Evolutionary conservation across 2,888 invertebrate species (phyloP).

Genomic region (Ophioninae sp.): DNA sequence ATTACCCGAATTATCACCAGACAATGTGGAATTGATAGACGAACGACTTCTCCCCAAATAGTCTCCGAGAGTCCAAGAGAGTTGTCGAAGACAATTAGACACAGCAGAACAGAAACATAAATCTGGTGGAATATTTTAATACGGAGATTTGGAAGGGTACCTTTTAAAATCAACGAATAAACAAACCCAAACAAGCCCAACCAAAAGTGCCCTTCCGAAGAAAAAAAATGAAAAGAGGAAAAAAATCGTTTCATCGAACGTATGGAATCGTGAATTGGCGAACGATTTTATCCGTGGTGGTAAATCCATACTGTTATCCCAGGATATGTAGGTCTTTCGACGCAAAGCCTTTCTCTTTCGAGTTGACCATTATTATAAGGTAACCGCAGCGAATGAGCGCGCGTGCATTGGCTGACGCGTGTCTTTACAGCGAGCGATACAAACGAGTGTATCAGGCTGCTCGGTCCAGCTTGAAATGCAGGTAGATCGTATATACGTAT

Average conservation of each 20-base stretch:
- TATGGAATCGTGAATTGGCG: not conserved
- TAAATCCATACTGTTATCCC: conserved; percentile 32
- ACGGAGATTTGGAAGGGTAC: too few species aligned
- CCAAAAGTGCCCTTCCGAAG: not conserved
- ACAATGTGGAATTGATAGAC: too few species aligned
- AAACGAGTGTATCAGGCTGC: conserved; percentile 42
- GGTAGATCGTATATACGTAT: conserved; percentile 1
- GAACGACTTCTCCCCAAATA: too few species aligned
- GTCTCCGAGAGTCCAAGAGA: too few species aligned
- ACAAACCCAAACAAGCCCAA: not conserved
- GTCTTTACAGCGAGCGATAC: conserved; percentile 40
- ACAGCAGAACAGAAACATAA: too few species aligned
- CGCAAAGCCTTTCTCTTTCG: conserved; percentile 57
- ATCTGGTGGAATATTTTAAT: too few species aligned
- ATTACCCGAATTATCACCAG: too few species aligned
- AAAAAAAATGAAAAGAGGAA: not conserved
- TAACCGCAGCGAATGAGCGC: conserved; percentile 23
- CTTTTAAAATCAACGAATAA: too few species aligned
- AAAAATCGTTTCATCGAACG: not conserved
- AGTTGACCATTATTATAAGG: conserved; percentile 36
- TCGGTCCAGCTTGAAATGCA: conserved; percentile 50
- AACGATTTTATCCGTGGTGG: conserved; percentile 24
- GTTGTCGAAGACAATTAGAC: too few species aligned
- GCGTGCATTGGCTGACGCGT: conserved; percentile 23
- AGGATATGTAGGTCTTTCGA: not conserved